Percentiles rank a stretch among this genome's conserved stretches.
phyloP scores from a whole-genome alignment of 1,140 invertebrate species.

The Holotrichia oblita region DNA sequence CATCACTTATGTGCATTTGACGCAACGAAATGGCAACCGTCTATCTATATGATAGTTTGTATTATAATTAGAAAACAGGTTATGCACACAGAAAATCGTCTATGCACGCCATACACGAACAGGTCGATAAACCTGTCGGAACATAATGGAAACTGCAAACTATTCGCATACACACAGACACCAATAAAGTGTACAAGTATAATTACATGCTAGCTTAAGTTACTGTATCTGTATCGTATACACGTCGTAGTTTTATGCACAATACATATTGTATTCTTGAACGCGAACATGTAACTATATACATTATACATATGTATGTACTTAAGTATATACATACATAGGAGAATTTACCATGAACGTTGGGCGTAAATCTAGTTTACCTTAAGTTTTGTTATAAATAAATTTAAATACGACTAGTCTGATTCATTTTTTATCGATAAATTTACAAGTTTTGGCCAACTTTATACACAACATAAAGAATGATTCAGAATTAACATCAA shows the following conservation, averaged over 20 bases:
- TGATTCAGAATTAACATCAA: no score
- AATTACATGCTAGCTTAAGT: not conserved
- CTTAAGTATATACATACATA: no score
- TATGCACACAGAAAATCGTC: conserved; percentile 12
- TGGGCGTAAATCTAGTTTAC: not conserved
- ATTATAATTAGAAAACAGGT: conserved; percentile 21
- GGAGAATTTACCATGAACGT: not conserved
- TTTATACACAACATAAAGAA: no score
- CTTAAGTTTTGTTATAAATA: not conserved
- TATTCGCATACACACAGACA: conserved; percentile 16
- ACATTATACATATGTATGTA: not conserved
- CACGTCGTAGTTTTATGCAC: not conserved
- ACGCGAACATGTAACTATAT: not conserved
- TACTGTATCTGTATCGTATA: not conserved
- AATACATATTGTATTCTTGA: not conserved
- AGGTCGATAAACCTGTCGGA: conserved; percentile 9
- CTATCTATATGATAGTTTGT: not conserved
- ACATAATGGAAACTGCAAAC: conserved; percentile 13
- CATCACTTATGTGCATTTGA: not conserved
- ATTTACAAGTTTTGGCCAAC: no score
- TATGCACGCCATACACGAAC: not conserved
- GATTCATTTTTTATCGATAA: no score
- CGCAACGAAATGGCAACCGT: not conserved
- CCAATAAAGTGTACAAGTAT: conserved; percentile 12
- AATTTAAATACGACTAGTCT: not conserved